Percentiles rank a stretch among this genome's conserved stretches.
Conservation (phyloP, 2,797 vertebrate species). For the Pyrrhura leucotis region DNA sequence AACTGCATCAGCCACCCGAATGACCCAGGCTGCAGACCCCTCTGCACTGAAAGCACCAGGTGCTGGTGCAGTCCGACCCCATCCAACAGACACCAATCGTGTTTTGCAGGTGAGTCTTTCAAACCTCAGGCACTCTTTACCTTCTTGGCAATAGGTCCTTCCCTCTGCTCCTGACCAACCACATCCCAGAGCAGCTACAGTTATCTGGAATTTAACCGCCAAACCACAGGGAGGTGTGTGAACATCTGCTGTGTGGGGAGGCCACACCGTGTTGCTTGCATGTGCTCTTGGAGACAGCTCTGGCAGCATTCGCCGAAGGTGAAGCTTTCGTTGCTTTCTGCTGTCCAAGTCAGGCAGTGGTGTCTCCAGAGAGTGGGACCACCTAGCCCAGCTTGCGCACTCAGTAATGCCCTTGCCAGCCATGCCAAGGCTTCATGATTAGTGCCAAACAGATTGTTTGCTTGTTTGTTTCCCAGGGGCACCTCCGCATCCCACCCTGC, state of each 20-base stretch:
- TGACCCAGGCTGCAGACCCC: background rate
- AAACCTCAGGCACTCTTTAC: background rate
- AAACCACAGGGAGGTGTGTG: background rate
- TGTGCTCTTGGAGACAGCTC: background rate
- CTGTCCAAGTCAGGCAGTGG: background rate
- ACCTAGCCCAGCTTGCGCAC: background rate
- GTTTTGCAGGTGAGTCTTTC: background rate
- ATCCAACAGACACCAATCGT: accelerated
- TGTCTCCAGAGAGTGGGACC: background rate
- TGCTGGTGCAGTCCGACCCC: background rate
- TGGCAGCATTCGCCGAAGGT: accelerated
- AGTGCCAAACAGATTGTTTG: background rate
- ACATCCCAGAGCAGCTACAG: background rate
- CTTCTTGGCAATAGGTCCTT: background rate
- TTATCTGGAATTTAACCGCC: background rate
- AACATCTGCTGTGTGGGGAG: background rate
- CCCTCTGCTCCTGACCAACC: accelerated
- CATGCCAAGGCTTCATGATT: background rate
- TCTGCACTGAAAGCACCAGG: background rate
- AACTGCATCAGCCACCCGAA: background rate
- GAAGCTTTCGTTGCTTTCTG: accelerated
- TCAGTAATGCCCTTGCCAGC: background rate
- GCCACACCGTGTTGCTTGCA: accelerated
- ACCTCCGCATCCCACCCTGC: accelerated
- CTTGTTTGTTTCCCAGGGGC: background rate